Base-by-base conservation (phyloP, 2,888 invertebrate species). In the Kryphioiulus occultus region DNA sequence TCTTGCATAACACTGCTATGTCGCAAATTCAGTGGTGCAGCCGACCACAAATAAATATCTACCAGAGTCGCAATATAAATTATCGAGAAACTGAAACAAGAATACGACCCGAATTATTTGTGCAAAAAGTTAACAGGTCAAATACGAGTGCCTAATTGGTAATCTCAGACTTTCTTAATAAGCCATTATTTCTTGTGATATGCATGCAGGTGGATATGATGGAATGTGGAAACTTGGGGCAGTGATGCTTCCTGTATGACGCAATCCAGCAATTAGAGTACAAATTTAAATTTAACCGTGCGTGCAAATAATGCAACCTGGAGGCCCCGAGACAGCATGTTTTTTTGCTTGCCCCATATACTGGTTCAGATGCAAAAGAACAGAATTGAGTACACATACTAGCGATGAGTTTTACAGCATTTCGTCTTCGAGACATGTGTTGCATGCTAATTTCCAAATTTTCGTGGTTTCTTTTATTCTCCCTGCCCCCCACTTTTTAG, bases 271-370 rank as follows among this genome's bases (percentile, higher is more conserved):
- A 59, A 59, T 59, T 59, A 59, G n/a, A 59, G 59, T 59, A 59
- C 59, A 59, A n/a, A 19, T 59, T 59, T 59, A 59, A 59, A 59
- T 59, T 15, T 59, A 59, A 59, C 59, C 59, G 59, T 59, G 59
- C 59, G 59, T 59, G 59, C 59, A 59, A 59, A 59, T 59, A 59
- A 59, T 59, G 59, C 59, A 59, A 59, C 59, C 59, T 59, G 59
- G 59, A 19, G 59, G 59, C 59, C 59, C 59, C 59, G 59, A 59
- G 59, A 59, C 59, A 59, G 59, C 59, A 59, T n/a, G 5, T 59
- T 59, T 59, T 42, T 59, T 59, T 19, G 19, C n/a, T 59, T 59
- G 59, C 59, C 59, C 59, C 19, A 59, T 59, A 59, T 59, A 59
- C 59, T 59, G 59, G 59, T 59, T 59, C 59, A 59, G n/a, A 59